A percentile compares a stretch with the other conserved stretches of the same genome.
Evolutionary conservation across 1,140 invertebrate genomes (phyloP).

Genomic region (Panagrolaimus sp.): DNA sequence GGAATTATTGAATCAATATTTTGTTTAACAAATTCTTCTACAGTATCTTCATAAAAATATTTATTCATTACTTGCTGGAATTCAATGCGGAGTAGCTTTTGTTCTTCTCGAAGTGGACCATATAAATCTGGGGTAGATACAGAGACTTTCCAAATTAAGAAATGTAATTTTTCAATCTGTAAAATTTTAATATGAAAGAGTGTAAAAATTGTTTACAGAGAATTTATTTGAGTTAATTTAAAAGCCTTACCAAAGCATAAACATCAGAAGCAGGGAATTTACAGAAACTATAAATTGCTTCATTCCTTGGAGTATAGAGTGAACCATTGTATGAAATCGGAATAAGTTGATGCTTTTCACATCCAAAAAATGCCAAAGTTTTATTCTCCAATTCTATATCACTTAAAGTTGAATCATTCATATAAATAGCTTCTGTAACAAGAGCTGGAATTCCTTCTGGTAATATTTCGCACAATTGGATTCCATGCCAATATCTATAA

Average conservation of each 20-base stretch:
- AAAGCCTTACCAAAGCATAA: background rate
- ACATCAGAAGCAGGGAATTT: conserved; percentile 1
- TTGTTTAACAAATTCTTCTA: background rate
- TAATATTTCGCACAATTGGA: conserved; percentile 80
- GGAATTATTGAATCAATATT: background rate
- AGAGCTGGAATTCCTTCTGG: conserved; percentile 72
- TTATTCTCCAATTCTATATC: background rate
- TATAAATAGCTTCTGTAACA: conserved; percentile 43
- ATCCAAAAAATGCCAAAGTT: conserved; percentile 12
- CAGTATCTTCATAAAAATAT: background rate
- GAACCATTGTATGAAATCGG: background rate
- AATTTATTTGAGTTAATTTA: background rate
- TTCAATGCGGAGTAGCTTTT: background rate
- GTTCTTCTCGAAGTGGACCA: background rate
- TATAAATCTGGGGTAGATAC: background rate
- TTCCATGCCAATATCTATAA: conserved; percentile 83
- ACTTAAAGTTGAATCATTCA: conserved; percentile 10
- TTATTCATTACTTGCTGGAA: background rate
- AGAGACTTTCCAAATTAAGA: background rate
- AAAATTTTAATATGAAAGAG: background rate
- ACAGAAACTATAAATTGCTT: background rate
- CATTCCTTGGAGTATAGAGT: background rate
- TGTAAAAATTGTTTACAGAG: background rate
- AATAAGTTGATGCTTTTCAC: background rate
- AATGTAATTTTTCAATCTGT: background rate